These are phyloP conservation scores for Zenarchopterus dispar DNA, from an alignment of 2,797 vertebrate genomes.

Conservation along the genomic window DNA sequence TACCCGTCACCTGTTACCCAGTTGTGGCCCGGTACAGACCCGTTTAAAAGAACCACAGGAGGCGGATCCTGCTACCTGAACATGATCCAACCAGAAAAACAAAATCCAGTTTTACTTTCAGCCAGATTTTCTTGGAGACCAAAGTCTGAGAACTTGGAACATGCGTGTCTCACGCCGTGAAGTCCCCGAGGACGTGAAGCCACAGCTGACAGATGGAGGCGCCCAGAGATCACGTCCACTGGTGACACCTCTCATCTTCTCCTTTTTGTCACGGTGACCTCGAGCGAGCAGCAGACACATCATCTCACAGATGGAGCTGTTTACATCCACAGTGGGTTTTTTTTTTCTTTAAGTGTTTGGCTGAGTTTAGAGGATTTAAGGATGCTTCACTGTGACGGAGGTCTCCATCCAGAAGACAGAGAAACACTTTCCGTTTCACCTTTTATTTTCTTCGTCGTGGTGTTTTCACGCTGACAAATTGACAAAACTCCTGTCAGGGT, in stretches of 20 bases:
- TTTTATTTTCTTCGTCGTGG: conserved; percentile 17
- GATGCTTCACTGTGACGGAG: conserved; percentile 28
- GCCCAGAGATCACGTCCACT: conserved; percentile 4
- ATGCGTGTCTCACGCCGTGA: not conserved
- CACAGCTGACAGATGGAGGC: conserved; percentile 32
- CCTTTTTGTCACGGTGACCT: conserved; percentile 52
- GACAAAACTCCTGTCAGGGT: conserved; percentile 11
- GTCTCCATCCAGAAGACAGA: conserved; percentile 10
- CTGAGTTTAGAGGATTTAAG: conserved; percentile 29
- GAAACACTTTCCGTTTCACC: not conserved
- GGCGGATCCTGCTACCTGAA: too few species aligned
- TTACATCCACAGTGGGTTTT: conserved; percentile 46
- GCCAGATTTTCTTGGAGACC: not conserved
- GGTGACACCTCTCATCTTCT: conserved; percentile 35
- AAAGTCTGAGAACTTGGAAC: conserved; percentile 11
- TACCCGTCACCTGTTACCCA: too few species aligned
- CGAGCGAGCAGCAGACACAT: conserved; percentile 27
- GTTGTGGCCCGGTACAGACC: too few species aligned
- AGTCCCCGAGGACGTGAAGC: conserved; percentile 11
- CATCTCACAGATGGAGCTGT: conserved; percentile 56
- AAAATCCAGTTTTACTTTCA: too few species aligned
- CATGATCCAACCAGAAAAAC: too few species aligned
- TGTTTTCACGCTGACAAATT: not conserved
- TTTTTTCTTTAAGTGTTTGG: conserved; percentile 45
- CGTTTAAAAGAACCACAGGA: too few species aligned